Percentiles rank a stretch among this genome's conserved stretches.
Evolutionary conservation across 2,888 invertebrate species (phyloP).

Genomic region (Campoplex capitator): DNA sequence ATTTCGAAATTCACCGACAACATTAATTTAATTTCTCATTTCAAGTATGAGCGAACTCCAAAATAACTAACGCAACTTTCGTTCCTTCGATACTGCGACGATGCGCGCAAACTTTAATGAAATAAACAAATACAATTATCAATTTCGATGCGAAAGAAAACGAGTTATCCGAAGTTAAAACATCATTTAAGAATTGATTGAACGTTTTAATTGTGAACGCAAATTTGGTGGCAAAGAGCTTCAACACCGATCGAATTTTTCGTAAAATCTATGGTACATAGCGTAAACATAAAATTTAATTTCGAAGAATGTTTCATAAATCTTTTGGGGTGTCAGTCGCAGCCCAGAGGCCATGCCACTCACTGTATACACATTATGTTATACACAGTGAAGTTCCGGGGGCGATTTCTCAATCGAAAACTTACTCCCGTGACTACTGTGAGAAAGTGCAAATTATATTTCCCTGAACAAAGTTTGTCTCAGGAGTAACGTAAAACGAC

Average conservation of each 20-base stretch:
- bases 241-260: not conserved
- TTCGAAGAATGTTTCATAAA: constrained; percentile 50
- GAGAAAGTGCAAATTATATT: constrained; percentile 60
- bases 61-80: not conserved
- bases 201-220: not conserved
- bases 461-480: constrained; percentile 30
- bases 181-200: not conserved
- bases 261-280: not conserved
- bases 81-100: not conserved
- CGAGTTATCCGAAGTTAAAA: not conserved
- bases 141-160: not conserved
- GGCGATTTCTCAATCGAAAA: constrained; percentile 54
- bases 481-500: constrained; percentile 3
- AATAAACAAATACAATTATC: not conserved
- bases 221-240: not conserved
- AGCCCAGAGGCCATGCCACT: not conserved
- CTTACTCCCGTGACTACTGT: constrained; percentile 42
- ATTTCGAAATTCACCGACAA: not conserved
- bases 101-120: not conserved
- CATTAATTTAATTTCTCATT: not conserved
- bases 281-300: constrained; percentile 40
- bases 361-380: not conserved
- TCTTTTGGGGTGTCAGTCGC: constrained; percentile 50
- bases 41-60: not conserved
- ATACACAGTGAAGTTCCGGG: constrained; percentile 9